These are phyloP conservation scores for Cantharis flavilabris DNA, from an alignment of 2,888 invertebrate genomes.

Conservation along the genomic window DNA sequence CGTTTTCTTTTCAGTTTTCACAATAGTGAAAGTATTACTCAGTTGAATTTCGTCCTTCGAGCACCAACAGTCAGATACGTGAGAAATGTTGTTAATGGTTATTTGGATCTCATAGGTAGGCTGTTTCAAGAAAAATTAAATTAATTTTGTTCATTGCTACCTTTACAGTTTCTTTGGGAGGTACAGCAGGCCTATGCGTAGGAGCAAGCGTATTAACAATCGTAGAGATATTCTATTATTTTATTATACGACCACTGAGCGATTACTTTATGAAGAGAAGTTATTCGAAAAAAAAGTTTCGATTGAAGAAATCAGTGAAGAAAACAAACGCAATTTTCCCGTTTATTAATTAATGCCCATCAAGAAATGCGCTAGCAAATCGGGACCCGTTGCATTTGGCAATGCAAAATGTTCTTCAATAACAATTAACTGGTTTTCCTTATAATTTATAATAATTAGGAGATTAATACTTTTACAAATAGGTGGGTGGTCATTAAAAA, in stretches of 20 bases:
- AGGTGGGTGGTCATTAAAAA: not conserved
- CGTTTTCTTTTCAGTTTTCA: constrained; percentile 5
- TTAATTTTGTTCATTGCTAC: too few species aligned
- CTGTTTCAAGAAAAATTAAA: too few species aligned
- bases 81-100: constrained; percentile 22
- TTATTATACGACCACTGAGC: constrained; percentile 25
- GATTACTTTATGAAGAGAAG: not conserved
- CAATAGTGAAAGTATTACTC: not conserved
- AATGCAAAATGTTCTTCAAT: not conserved
- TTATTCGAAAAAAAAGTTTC: not conserved
- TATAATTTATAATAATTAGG: not conserved
- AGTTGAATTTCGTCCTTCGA: constrained; percentile 23
- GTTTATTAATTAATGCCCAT: not conserved
- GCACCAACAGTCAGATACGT: constrained; percentile 25
- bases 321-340: not conserved
- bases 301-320: not conserved
- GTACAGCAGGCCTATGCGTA: constrained; percentile 29
- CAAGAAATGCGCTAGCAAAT: too few species aligned
- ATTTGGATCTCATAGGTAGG: constrained; percentile 26
- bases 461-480: not conserved
- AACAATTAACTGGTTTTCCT: not conserved
- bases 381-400: too few species aligned
- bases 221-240: constrained; percentile 32
- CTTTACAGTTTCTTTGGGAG: constrained; percentile 32
- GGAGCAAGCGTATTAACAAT: constrained; percentile 31